Evolutionary conservation across 2,888 invertebrate species (phyloP).

Genomic region (Folsomia manolachei): DNA sequence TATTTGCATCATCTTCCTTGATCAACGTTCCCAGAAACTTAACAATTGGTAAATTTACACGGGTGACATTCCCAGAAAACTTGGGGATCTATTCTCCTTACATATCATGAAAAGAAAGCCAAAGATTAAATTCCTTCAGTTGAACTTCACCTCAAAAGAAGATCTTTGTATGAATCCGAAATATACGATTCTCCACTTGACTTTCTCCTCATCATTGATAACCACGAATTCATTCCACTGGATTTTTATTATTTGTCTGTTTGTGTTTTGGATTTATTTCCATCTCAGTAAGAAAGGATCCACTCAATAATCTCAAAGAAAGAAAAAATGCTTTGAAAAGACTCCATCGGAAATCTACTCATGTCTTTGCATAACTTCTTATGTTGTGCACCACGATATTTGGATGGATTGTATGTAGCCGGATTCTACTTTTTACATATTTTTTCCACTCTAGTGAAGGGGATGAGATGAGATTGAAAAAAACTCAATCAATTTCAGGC

Average conservation of each 20-base stretch:
- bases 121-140: background rate
- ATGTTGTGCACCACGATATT: background rate
- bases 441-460: no score
- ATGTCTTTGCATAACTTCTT: no score
- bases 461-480: background rate
- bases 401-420: no score
- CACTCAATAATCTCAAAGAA: background rate
- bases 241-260: background rate
- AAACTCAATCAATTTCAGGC: background rate
- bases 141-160: background rate
- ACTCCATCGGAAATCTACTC: background rate
- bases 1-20: no score
- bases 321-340: background rate
- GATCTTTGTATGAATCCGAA: no score
- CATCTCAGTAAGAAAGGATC: background rate
- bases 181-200: no score
- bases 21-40: no score
- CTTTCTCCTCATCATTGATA: background rate
- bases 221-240: background rate
- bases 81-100: no score
- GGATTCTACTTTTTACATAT: no score
- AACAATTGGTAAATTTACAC: no score
- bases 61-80: no score
- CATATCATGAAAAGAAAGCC: background rate
- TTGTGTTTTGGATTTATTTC: background rate